Base-by-base conservation (phyloP, 2,888 invertebrate genomes). In the Scaeva pyrastri region DNA sequence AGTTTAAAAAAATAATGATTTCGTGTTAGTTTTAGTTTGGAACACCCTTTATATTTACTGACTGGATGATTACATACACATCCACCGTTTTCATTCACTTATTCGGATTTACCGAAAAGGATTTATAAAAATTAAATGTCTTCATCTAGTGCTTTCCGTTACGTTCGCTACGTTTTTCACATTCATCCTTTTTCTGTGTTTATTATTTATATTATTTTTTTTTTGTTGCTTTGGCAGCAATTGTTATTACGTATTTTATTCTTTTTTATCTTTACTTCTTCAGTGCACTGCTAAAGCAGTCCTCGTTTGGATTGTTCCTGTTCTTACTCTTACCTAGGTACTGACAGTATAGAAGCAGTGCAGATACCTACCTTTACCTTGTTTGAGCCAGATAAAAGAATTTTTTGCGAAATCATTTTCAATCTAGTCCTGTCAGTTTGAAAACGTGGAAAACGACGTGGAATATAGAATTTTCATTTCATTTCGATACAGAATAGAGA, bases 81-180 rank as follows among this genome's bases (percentile, higher is more conserved):
- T 2, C 14, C 12, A 16, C 16, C 19, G 26, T 23, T 64, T 62
- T 66, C 62, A 56, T 79, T 74, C 74, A 56, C 48, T 50, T 70
- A 48, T 83, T 39, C 56, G 48, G 83, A 83, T 79, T 70, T 79
- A 74, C 64, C 73, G 70, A 64, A 70, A 64, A 64, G 79, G 41
- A 74, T 83, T 84, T 79, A 74, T 84, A 74, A 79, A 83, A 74
- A 79, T 83, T 79, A 73, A 83, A 79, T 79, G 56, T 74, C 73
- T 79, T 83, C 72, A 68, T 73, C 78, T 68, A 73, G 73, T 78
- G 56, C 66, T 64, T 70, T 45, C 26, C 41, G 41, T 58, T 72
- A 60, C n/a, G n/a, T 82, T 64, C 26, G 26, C 45, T 31, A 7
- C 31, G 31, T 2, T 66, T 66, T 66, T 66, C 19, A 31, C 48